Evolutionary conservation across 2,113 vertebrate species (phyloP).

Genomic region (Rhineura floridana): DNA sequence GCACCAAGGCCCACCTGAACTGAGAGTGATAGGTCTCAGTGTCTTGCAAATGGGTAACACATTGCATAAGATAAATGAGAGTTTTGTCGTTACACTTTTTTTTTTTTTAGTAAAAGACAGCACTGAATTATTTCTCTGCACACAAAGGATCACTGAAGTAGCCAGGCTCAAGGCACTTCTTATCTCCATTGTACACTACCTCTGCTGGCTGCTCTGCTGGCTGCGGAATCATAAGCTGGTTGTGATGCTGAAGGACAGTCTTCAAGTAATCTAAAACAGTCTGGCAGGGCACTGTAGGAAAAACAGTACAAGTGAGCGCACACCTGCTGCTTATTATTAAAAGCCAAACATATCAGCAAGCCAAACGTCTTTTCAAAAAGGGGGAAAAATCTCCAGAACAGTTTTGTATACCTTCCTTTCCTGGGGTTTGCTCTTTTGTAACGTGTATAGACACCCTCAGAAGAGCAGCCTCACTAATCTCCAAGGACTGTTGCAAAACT

Average conservation of each 20-base stretch:
- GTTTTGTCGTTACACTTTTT: background rate
- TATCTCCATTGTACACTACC: slow-evolving; percentile 73
- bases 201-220: slow-evolving; percentile 90
- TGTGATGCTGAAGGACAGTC: slow-evolving; percentile 93
- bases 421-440: background rate
- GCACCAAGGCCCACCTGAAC: background rate
- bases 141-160: background rate
- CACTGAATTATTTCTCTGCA: background rate
- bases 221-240: slow-evolving; percentile 88
- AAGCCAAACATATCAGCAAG: background rate
- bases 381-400: background rate
- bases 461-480: background rate
- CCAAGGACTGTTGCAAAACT: background rate
- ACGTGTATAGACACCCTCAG: background rate
- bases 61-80: background rate
- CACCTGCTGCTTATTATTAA: slow-evolving; percentile 28
- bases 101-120: background rate
- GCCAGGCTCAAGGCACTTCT: background rate
- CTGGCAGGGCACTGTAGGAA: slow-evolving; percentile 91
- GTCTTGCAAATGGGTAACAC: background rate
- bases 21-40: background rate
- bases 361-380: background rate
- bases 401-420: background rate
- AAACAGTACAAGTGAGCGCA: slow-evolving; percentile 52
- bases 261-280: slow-evolving; percentile 96